Percentiles rank a stretch among this genome's conserved stretches.
These are phyloP conservation scores for Poeciliopsis retropinna DNA, from an alignment of 2,113 vertebrate genomes.

Conservation along the genomic window DNA sequence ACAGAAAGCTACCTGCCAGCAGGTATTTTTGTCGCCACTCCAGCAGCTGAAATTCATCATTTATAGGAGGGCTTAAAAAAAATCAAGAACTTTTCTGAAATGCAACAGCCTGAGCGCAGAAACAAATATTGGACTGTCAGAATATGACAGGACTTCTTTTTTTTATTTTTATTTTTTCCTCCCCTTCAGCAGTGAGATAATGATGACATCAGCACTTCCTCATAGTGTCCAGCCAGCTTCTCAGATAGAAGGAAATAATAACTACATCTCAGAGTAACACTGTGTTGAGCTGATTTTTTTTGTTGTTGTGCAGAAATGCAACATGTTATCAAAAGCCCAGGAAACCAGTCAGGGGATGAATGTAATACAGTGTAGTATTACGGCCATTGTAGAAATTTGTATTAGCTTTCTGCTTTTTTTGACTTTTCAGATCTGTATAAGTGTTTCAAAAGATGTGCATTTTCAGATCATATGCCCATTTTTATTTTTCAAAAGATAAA, in stretches of 20 bases:
- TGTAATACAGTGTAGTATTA: too few species aligned
- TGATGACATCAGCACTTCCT: slow-evolving; percentile 62
- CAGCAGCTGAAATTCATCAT: slow-evolving; percentile 11
- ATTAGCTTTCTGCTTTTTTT: neutral
- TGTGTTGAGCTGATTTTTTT: slow-evolving; percentile 29
- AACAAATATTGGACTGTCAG: slow-evolving; percentile 35
- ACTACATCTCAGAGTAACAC: slow-evolving; percentile 9
- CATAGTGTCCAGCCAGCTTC: slow-evolving; percentile 18
- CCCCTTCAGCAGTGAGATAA: slow-evolving; percentile 32
- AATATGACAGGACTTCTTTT: slow-evolving; percentile 27
- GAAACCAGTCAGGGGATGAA: neutral
- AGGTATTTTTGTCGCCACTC: slow-evolving; percentile 19
- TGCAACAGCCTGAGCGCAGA: neutral
- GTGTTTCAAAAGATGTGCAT: neutral
- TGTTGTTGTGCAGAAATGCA: slow-evolving; percentile 20
- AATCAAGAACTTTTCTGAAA: slow-evolving; percentile 8
- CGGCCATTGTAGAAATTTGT: neutral
- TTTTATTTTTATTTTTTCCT: neutral
- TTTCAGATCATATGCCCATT: neutral
- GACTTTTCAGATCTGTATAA: too few species aligned
- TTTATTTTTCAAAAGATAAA: neutral
- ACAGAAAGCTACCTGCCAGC: slow-evolving; percentile 10
- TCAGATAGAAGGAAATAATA: slow-evolving; percentile 16
- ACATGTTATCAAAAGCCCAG: neutral
- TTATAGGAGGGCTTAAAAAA: slow-evolving; percentile 4